Evolutionary conservation across 2,888 invertebrate species (phyloP).

Genomic region (Nipponacmea schrenckii): DNA sequence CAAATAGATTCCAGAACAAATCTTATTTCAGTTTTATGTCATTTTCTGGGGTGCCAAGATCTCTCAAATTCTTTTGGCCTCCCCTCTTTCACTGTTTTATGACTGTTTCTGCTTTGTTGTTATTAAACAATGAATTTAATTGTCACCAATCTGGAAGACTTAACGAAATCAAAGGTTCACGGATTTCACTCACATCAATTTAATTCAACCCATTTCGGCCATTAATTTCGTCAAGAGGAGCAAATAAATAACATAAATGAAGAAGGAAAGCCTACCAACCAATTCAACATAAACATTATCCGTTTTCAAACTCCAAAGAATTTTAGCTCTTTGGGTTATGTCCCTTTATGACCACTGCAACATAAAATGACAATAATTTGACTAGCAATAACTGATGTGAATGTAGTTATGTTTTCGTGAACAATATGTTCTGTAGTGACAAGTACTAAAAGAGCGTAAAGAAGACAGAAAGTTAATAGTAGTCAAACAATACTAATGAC

Average conservation of each 20-base stretch:
- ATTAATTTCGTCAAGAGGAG: conserved; percentile 9
- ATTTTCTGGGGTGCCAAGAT: not conserved
- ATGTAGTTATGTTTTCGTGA: not conserved
- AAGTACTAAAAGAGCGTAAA: too few species aligned
- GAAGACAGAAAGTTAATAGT: too few species aligned
- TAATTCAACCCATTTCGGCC: not conserved
- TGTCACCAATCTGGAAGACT: conserved; percentile 4
- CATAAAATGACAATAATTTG: conserved; percentile 2
- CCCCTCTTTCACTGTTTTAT: conserved; percentile 1
- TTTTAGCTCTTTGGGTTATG: not conserved
- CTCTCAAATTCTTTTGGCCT: conserved; percentile 1
- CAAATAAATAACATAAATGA: conserved; percentile 5
- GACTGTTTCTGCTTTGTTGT: conserved; percentile 6
- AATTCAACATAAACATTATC: conserved; percentile 5
- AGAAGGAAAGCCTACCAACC: not conserved
- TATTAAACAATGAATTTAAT: conserved; percentile 9
- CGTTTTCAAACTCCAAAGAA: not conserved
- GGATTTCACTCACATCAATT: conserved; percentile 2
- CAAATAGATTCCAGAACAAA: conserved; percentile 6
- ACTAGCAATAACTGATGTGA: not conserved
- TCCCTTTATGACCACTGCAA: conserved; percentile 1
- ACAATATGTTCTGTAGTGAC: not conserved
- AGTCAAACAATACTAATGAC: too few species aligned
- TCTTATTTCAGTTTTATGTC: conserved; percentile 6
- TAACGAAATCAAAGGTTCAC: conserved; percentile 8